Evolutionary conservation across 2,797 vertebrate species (phyloP).

Genomic region (Garrulus glandarius): DNA sequence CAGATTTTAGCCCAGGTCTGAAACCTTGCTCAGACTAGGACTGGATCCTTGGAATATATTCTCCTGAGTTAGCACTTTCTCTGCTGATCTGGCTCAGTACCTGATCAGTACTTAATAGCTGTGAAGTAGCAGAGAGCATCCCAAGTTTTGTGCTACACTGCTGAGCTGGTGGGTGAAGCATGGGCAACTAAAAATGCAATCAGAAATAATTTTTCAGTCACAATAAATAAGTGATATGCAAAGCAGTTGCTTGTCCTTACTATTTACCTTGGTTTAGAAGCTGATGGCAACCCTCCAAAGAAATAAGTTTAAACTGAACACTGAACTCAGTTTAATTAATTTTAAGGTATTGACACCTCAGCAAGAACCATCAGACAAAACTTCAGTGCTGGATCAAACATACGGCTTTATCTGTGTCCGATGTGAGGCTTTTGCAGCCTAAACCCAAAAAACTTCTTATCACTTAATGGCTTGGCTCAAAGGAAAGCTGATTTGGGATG

Average conservation of each 20-base stretch:
- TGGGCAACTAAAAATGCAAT: background rate
- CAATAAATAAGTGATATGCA: background rate
- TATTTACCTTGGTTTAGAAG: conserved; percentile 18
- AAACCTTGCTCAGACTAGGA: background rate
- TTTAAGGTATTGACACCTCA: conserved; percentile 39
- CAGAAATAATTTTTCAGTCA: background rate
- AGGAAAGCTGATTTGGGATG: conserved; percentile 49
- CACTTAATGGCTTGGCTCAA: conserved; percentile 29
- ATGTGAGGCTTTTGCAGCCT: background rate
- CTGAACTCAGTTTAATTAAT: conserved; percentile 48
- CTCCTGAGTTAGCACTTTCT: background rate
- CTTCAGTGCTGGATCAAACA: conserved; percentile 49
- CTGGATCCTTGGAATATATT: background rate
- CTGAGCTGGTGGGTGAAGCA: background rate
- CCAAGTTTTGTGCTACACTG: background rate
- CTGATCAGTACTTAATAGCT: background rate
- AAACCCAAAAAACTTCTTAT: conserved; percentile 52
- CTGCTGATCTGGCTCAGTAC: background rate
- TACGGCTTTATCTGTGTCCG: background rate
- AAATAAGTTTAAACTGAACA: conserved; percentile 31
- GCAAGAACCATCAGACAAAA: conserved; percentile 27
- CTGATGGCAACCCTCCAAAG: background rate
- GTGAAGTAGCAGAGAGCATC: background rate
- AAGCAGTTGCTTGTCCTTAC: conserved; percentile 8
- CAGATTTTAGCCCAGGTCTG: background rate